Evolutionary conservation across 1,140 invertebrate genomes (phyloP).

Genomic region (Lanistes nyassanus): DNA sequence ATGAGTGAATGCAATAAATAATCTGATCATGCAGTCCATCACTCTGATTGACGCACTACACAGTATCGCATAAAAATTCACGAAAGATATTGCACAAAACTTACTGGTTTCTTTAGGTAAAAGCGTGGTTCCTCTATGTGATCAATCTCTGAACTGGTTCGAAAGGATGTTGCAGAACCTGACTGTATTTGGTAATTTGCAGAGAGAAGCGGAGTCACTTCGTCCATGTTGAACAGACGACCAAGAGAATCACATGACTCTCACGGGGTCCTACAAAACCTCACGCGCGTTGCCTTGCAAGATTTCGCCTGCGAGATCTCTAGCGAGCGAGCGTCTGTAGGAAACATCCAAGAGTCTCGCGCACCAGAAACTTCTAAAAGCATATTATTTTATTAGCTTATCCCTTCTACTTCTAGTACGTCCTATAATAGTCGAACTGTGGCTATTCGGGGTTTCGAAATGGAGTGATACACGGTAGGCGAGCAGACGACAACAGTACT

Average conservation of each 20-base stretch:
- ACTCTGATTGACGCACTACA: neutral
- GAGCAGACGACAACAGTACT: too few species aligned
- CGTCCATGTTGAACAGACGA: neutral
- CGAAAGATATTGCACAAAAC: neutral
- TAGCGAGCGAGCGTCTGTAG: too few species aligned
- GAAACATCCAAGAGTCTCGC: neutral
- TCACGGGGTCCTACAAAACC: neutral
- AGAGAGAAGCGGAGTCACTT: slow-evolving; percentile 2
- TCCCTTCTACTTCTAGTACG: neutral
- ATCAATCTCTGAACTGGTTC: neutral
- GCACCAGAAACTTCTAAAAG: neutral
- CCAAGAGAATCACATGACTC: neutral
- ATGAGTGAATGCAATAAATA: neutral
- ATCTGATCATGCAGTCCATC: neutral
- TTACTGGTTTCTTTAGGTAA: slow-evolving; percentile 5
- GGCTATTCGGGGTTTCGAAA: too few species aligned
- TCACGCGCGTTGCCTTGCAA: neutral
- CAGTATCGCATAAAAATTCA: too few species aligned
- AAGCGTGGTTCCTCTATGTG: slow-evolving; percentile 1
- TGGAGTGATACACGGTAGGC: too few species aligned
- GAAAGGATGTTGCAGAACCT: neutral
- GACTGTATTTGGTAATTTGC: neutral
- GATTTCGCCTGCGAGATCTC: too few species aligned
- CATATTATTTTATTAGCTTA: neutral
- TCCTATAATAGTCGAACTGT: neutral